phyloP scores from a whole-genome alignment of 92 coral and sea anemone genomes.

The Blastomussa wellsi region DNA sequence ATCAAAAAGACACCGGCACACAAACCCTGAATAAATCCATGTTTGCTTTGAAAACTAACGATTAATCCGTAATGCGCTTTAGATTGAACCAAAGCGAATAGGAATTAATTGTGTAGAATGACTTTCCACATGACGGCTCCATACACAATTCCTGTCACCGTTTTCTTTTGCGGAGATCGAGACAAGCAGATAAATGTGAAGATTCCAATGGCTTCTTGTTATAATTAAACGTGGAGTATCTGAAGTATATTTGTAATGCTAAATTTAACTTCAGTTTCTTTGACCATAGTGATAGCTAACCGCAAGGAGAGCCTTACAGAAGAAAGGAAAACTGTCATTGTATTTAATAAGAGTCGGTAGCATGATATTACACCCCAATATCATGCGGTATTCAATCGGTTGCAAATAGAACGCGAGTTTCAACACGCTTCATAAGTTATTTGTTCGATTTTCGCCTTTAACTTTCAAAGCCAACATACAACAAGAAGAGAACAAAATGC shows the following conservation, averaged over 20 bases:
- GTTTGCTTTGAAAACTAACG: conserved; percentile 33
- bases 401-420: neutral
- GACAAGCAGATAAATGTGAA: conserved; percentile 5
- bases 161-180: conserved; percentile 7
- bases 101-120: neutral
- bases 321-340: neutral
- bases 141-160: neutral
- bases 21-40: neutral
- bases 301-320: neutral
- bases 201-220: conserved; percentile 5
- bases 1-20: neutral
- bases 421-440: neutral
- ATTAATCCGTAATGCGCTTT: conserved; percentile 38
- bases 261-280: neutral
- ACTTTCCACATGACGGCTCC: neutral
- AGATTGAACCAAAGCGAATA: conserved; percentile 20
- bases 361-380: neutral
- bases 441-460: neutral
- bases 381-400: neutral
- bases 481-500: conserved; percentile 2
- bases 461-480: neutral
- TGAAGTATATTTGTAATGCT: neutral
- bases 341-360: neutral
- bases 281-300: neutral
- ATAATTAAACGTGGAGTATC: neutral